Evolutionary conservation across 1,140 invertebrate genomes (phyloP).

Genomic region (Drosophila asahinai): DNA sequence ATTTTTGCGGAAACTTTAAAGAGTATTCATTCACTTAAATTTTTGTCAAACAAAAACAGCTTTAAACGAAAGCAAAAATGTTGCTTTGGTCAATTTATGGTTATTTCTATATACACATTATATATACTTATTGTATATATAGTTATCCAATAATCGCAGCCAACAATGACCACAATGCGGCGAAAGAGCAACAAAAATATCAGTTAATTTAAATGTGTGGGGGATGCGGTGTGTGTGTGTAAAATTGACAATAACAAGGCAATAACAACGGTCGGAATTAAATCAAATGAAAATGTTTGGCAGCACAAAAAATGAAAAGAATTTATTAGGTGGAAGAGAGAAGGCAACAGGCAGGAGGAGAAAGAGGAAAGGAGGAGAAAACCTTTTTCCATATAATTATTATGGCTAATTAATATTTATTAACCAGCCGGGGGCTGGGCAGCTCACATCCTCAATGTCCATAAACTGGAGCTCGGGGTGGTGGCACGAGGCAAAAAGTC

Average conservation of each 20-base stretch:
- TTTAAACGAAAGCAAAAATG: slow-evolving; percentile 2
- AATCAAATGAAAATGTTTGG: slow-evolving; percentile 30
- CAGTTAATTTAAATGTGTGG: slow-evolving; percentile 65
- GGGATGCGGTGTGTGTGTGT: slow-evolving; percentile 21
- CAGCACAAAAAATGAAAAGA: slow-evolving; percentile 11
- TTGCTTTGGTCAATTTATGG: slow-evolving; percentile 39
- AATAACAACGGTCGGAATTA: slow-evolving; percentile 23
- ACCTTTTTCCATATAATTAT: slow-evolving; percentile 69
- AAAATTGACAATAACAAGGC: slow-evolving; percentile 53
- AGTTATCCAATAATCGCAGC: slow-evolving; percentile 20
- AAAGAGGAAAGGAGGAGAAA: neutral
- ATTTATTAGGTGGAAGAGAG: neutral
- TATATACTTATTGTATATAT: neutral
- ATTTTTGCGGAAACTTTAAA: neutral
- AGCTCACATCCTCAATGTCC: slow-evolving; percentile 14
- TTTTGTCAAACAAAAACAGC: slow-evolving; percentile 1
- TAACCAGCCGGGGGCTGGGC: slow-evolving; percentile 19
- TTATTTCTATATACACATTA: slow-evolving; percentile 17
- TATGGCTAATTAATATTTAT: slow-evolving; percentile 79
- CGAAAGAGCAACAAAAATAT: slow-evolving; percentile 33
- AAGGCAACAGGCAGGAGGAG: neutral
- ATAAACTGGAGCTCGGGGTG: slow-evolving; percentile 6
- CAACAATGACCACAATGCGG: slow-evolving; percentile 31
- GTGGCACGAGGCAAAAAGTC: slow-evolving; percentile 23
- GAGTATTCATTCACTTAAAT: neutral